Percentiles rank a stretch among this genome's conserved stretches.
Evolutionary conservation across 2,888 invertebrate genomes (phyloP).

Genomic region (Sussaba pulchella): DNA sequence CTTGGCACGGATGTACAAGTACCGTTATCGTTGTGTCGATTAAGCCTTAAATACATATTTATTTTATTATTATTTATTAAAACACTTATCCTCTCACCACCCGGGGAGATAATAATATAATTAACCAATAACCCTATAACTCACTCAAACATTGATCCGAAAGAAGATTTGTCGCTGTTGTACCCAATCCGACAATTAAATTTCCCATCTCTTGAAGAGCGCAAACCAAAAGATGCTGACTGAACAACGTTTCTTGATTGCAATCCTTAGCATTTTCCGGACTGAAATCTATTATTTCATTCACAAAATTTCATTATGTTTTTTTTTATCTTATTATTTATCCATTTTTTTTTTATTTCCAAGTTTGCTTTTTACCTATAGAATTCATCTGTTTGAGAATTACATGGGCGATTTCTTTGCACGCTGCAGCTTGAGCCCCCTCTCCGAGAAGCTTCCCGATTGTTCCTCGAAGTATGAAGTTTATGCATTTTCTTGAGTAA

Average conservation of each 20-base stretch:
- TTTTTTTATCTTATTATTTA: too few relatives aligned
- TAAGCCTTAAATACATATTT: constrained; percentile 85
- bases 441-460: constrained; percentile 98
- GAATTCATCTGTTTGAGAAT: constrained; percentile 98
- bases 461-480: constrained; percentile 96
- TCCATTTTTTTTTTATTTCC: too few relatives aligned
- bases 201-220: constrained; percentile 97
- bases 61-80: too few relatives aligned
- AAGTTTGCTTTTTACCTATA: constrained; percentile 85
- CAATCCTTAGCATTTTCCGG: constrained; percentile 96
- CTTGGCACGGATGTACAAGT: constrained; percentile 96
- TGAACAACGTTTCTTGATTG: constrained; percentile 95
- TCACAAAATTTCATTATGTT: too few relatives aligned
- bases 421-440: constrained; percentile 97
- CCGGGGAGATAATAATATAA: neutral
- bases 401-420: constrained; percentile 96
- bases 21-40: constrained; percentile 93
- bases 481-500: constrained; percentile 98
- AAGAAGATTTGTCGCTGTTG: constrained; percentile 95
- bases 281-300: constrained; percentile 88
- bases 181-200: constrained; percentile 95
- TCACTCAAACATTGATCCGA: constrained; percentile 93
- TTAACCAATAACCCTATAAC: constrained; percentile 66
- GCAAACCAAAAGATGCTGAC: constrained; percentile 96
- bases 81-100: too few relatives aligned